phyloP scores from a whole-genome alignment of 2,113 vertebrate species.

The Miniopterus natalensis region DNA sequence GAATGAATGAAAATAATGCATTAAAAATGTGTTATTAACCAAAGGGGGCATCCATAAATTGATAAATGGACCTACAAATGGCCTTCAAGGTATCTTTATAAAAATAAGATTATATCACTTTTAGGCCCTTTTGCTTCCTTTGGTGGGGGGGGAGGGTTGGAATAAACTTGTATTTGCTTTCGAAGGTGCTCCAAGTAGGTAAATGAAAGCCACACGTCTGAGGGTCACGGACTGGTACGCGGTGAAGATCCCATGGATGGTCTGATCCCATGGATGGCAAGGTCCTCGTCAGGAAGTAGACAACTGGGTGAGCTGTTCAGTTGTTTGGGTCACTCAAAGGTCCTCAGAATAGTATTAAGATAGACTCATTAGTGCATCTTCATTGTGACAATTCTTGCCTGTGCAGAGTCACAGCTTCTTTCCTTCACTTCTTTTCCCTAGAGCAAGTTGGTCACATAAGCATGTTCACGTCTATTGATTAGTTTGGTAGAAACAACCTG shows the following conservation, averaged over 20 bases:
- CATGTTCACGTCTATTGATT: neutral
- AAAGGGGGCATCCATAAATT: neutral
- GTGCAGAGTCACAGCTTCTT: neutral
- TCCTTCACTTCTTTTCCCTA: neutral
- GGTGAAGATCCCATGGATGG: neutral
- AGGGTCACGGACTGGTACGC: neutral
- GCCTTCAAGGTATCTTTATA: neutral
- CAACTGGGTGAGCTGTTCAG: neutral
- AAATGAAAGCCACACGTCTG: neutral
- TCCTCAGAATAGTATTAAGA: neutral
- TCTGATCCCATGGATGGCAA: neutral
- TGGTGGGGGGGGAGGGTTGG: neutral
- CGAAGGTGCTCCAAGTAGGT: neutral
- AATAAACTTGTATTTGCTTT: neutral
- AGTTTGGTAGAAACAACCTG: neutral
- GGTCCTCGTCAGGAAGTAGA: neutral
- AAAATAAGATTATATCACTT: neutral
- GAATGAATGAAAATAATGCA: neutral
- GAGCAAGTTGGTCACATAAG: neutral
- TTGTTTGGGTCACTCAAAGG: neutral
- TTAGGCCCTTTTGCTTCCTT: neutral
- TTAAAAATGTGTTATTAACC: neutral
- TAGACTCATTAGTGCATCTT: neutral
- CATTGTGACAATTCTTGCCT: neutral
- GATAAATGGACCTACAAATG: neutral